These are phyloP conservation scores for Conus betulinus DNA, from an alignment of 1,140 invertebrate species.

Conservation along the genomic window DNA sequence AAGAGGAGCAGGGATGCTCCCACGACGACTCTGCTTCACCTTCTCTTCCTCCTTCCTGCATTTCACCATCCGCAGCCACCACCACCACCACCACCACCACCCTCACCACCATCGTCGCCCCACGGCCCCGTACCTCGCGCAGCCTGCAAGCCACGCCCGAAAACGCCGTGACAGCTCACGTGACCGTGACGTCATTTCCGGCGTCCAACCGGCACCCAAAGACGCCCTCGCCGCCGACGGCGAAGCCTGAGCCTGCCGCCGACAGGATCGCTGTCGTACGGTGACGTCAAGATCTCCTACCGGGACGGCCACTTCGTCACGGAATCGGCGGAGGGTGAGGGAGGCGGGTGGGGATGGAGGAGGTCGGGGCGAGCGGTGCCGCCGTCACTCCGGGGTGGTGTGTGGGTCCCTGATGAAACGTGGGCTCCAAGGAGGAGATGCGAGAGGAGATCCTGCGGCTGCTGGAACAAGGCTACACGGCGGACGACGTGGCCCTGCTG, in stretches of 20 bases:
- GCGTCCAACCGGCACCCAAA: not conserved
- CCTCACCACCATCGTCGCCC: not conserved
- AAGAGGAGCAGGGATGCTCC: conserved; percentile 44
- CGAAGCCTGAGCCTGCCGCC: conserved; percentile 60
- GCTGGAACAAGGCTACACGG: conserved; percentile 38
- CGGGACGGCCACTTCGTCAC: conserved; percentile 62
- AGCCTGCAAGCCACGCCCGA: conserved; percentile 26
- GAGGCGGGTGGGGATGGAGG: not conserved
- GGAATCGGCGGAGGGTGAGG: not conserved
- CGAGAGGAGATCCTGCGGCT: conserved; percentile 48
- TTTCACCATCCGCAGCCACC: not conserved
- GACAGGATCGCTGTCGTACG: conserved; percentile 52
- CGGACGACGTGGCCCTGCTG: conserved; percentile 28
- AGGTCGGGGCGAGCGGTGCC: not conserved
- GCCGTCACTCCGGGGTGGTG: conserved; percentile 17
- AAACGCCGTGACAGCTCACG: conserved; percentile 9
- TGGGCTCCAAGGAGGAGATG: conserved; percentile 32
- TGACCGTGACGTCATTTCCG: conserved; percentile 33
- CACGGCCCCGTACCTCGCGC: conserved; percentile 3
- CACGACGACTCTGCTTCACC: conserved; percentile 26
- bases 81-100: not conserved
- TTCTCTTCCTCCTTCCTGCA: not conserved
- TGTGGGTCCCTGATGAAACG: conserved; percentile 26
- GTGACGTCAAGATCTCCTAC: conserved; percentile 54
- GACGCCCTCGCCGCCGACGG: conserved; percentile 4